A percentile compares a stretch with the other conserved stretches of the same genome.
Conservation (phyloP, 2,113 vertebrate species). For the Urocitellus parryii region DNA sequence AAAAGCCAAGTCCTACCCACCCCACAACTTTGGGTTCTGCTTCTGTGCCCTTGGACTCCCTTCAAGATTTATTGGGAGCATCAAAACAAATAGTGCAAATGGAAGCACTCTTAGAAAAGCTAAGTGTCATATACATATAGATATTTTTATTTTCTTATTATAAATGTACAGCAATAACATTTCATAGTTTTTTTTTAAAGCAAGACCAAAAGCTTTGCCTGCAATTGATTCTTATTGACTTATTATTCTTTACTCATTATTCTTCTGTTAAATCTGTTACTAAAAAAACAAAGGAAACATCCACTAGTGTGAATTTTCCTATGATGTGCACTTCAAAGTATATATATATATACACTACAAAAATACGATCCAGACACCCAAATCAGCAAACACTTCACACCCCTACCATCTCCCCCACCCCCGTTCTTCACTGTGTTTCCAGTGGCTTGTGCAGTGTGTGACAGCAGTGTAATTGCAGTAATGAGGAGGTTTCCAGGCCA, state of each 20-base stretch:
- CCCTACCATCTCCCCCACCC: background rate
- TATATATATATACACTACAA: slow-evolving; percentile 56
- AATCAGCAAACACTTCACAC: slow-evolving; percentile 25
- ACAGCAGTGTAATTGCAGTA: slow-evolving; percentile 86
- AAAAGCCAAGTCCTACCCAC: background rate
- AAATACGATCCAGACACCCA: slow-evolving; percentile 72
- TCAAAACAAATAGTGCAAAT: background rate
- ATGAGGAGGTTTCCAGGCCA: slow-evolving; percentile 83
- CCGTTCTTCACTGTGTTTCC: slow-evolving; percentile 62
- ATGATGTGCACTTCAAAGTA: background rate
- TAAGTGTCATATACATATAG: background rate
- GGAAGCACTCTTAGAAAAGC: background rate
- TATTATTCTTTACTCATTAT: background rate
- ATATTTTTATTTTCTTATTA: background rate
- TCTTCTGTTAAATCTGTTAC: slow-evolving; percentile 49
- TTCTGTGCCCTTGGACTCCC: background rate
- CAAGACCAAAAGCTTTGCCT: slow-evolving; percentile 3
- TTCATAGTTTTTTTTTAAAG: background rate
- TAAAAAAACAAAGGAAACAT: slow-evolving; percentile 33
- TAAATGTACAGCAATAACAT: background rate
- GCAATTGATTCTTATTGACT: background rate
- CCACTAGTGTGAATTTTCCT: slow-evolving; percentile 51
- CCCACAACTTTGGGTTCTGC: background rate
- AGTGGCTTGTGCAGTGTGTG: slow-evolving; percentile 72
- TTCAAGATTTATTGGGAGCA: background rate